Conservation (phyloP, 1,140 invertebrate genomes). For the Sinonovacula constricta region DNA sequence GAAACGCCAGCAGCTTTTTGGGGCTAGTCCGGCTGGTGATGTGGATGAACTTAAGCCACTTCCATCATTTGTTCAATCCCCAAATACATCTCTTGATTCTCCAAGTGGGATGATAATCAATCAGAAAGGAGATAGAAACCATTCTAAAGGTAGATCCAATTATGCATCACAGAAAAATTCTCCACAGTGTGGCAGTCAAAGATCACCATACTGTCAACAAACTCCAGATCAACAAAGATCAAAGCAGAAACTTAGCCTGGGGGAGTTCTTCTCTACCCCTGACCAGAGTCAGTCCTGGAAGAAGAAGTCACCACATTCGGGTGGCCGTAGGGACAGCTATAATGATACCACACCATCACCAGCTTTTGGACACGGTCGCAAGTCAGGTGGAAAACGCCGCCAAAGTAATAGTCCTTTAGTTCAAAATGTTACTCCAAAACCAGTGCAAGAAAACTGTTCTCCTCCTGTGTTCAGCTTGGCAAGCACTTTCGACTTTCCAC, state of each 20-base stretch:
- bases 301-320: conserved; percentile 48
- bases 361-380: conserved; percentile 7
- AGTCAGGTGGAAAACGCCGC: conserved; percentile 38
- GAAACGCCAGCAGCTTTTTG: conserved; percentile 47
- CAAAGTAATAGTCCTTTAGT: conserved; percentile 45
- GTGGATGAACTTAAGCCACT: conserved; percentile 30
- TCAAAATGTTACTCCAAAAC: conserved; percentile 20
- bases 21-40: conserved; percentile 38
- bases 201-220: conserved; percentile 22
- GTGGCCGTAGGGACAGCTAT: conserved; percentile 9
- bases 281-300: conserved; percentile 36
- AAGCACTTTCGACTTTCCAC: conserved; percentile 42
- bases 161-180: conserved; percentile 27
- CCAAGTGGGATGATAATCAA: conserved; percentile 1
- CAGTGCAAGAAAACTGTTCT: background rate
- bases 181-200: conserved; percentile 46
- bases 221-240: conserved; percentile 43
- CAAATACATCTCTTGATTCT: conserved; percentile 43
- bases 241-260: conserved; percentile 46
- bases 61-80: conserved; percentile 40
- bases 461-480: conserved; percentile 39
- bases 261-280: conserved; percentile 44
- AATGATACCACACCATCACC: conserved; percentile 15
- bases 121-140: conserved; percentile 26
- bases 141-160: conserved; percentile 9